Evolutionary conservation across 2,888 invertebrate genomes (phyloP).

Genomic region (Adineta ricciae): DNA sequence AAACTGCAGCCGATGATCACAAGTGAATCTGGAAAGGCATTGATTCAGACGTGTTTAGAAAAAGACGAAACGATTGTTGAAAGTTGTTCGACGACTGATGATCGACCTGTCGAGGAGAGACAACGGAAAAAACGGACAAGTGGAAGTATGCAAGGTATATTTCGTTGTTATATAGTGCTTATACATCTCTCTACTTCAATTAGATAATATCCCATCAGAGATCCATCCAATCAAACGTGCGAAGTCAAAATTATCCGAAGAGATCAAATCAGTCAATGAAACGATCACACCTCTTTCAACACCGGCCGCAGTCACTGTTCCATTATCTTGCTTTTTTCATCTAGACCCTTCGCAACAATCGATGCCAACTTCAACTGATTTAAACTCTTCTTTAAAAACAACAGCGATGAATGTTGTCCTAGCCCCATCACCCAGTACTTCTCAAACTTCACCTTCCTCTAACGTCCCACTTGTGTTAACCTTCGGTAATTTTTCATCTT

Average conservation of each 20-base stretch:
- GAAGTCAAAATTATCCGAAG: neutral
- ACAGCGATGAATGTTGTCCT: neutral
- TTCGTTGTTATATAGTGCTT: too few relatives aligned
- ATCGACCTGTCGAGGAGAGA: neutral
- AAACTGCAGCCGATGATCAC: slow-evolving; percentile 94
- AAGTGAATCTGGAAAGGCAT: slow-evolving; percentile 75
- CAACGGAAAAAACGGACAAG: neutral
- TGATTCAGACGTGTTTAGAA: slow-evolving; percentile 86
- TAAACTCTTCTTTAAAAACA: neutral
- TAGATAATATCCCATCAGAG: neutral
- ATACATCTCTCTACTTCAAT: too few relatives aligned
- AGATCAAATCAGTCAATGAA: neutral
- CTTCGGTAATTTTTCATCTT: neutral
- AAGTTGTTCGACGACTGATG: neutral
- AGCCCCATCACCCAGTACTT: neutral
- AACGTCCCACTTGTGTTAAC: neutral
- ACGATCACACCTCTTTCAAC: neutral
- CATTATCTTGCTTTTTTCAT: neutral
- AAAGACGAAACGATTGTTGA: neutral
- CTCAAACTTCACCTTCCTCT: neutral
- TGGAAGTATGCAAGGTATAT: neutral
- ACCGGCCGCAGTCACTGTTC: neutral
- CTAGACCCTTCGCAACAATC: neutral
- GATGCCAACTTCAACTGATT: neutral
- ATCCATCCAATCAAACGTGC: neutral